phyloP scores from a whole-genome alignment of 2,888 invertebrate species.

The Hypolimnas misippus region DNA sequence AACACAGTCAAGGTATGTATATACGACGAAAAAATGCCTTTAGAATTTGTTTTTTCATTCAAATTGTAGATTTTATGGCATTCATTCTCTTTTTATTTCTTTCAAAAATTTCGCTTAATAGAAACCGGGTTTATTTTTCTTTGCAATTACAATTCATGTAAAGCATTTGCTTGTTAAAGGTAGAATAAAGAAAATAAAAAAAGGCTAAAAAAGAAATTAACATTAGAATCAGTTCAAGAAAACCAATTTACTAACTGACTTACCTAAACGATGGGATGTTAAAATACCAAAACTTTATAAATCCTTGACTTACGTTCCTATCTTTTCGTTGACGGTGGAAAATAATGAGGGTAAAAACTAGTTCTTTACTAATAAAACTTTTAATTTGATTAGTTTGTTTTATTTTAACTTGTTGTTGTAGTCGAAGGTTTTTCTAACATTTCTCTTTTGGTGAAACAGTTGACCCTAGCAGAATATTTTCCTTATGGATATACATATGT shows the following conservation, averaged over 20 bases:
- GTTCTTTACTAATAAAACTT: slow-evolving; percentile 20
- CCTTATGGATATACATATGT: too few species aligned
- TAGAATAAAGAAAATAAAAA: not conserved
- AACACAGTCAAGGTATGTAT: too few species aligned
- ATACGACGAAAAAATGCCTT: too few species aligned
- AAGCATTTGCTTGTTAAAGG: too few species aligned
- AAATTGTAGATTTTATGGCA: too few species aligned
- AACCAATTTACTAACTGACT: slow-evolving; percentile 3
- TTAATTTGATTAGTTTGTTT: slow-evolving; percentile 25
- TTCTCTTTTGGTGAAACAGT: not conserved
- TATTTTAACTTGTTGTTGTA: not conserved
- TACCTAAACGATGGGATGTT: not conserved
- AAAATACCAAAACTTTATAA: not conserved
- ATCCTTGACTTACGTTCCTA: not conserved
- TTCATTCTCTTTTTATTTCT: too few species aligned
- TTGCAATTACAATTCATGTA: too few species aligned
- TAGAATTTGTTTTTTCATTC: too few species aligned
- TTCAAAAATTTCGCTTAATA: too few species aligned
- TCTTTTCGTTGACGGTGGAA: not conserved
- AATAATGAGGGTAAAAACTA: slow-evolving; percentile 18
- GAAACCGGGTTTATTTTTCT: too few species aligned
- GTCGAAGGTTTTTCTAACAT: not conserved
- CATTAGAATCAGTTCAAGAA: not conserved
- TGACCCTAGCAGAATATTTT: not conserved
- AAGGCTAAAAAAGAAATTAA: not conserved